Conservation (phyloP, 2,888 invertebrate species). For the Cantharis flavilabris region DNA sequence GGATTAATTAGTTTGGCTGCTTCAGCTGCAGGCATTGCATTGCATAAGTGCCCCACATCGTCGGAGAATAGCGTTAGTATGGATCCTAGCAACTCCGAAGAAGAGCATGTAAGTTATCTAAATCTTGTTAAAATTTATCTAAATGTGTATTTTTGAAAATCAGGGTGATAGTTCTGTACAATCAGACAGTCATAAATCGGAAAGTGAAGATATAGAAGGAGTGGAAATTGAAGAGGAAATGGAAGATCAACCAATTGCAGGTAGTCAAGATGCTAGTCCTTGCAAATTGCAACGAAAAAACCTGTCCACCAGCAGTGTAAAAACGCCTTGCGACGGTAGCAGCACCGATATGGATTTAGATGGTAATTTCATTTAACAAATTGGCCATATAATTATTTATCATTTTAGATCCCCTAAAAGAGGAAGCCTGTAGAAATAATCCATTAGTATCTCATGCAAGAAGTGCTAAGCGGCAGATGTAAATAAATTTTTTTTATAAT, state of each 20-base stretch:
- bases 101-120: conserved; percentile 61
- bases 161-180: conserved; percentile 67
- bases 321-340: conserved; percentile 40
- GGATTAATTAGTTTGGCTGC: conserved; percentile 53
- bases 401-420: conserved; percentile 20
- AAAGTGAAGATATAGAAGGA: conserved; percentile 56
- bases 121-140: not conserved
- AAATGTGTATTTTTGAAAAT: not conserved
- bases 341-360: conserved; percentile 27
- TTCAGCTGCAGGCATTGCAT: conserved; percentile 55
- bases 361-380: not conserved
- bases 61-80: conserved; percentile 79
- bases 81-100: conserved; percentile 80
- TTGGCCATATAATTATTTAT: not conserved
- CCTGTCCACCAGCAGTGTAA: conserved; percentile 34
- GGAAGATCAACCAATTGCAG: conserved; percentile 56
- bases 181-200: conserved; percentile 60
- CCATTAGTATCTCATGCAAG: conserved; percentile 24
- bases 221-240: conserved; percentile 54
- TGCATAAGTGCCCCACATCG: conserved; percentile 66
- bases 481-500: conserved; percentile 9
- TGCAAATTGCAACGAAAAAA: conserved; percentile 58
- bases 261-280: conserved; percentile 56
- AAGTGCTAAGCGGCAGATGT: conserved; percentile 36
- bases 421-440: conserved; percentile 31